phyloP scores from a whole-genome alignment of 2,797 vertebrate genomes.

The Anableps anableps region DNA sequence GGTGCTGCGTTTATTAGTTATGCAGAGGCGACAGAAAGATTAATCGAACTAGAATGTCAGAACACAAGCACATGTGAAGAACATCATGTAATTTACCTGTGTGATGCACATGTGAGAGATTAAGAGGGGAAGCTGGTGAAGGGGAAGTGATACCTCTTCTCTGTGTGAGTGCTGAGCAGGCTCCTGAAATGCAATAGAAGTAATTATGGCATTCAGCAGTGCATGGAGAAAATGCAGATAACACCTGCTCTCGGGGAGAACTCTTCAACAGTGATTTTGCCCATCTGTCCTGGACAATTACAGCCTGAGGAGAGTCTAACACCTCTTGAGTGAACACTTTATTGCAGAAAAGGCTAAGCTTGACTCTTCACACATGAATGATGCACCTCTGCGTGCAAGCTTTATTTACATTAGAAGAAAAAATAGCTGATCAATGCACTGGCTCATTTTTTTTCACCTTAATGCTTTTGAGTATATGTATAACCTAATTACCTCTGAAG shows the following conservation, averaged over 20 bases:
- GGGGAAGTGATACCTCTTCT: conserved; percentile 38
- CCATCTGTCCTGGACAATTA: conserved; percentile 48
- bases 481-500: conserved; percentile 22
- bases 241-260: conserved; percentile 26
- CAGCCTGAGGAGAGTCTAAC: conserved; percentile 31
- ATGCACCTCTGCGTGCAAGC: neutral
- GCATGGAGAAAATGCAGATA: conserved; percentile 60
- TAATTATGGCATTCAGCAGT: conserved; percentile 59
- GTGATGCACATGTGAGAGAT: conserved; percentile 11
- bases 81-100: neutral
- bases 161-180: conserved; percentile 27
- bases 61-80: neutral
- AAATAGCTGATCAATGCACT: neutral
- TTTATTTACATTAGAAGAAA: conserved; percentile 31
- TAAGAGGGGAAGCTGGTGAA: conserved; percentile 15
- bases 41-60: neutral
- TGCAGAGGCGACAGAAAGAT: neutral
- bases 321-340: conserved; percentile 30
- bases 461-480: conserved; percentile 10
- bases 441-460: conserved; percentile 2
- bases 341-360: conserved; percentile 18
- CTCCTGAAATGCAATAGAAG: conserved; percentile 53
- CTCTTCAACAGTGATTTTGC: conserved; percentile 28
- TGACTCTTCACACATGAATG: conserved; percentile 11
- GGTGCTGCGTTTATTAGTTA: neutral